phyloP scores from a whole-genome alignment of 1,140 invertebrate species.

The Leptinotarsa defecta region DNA sequence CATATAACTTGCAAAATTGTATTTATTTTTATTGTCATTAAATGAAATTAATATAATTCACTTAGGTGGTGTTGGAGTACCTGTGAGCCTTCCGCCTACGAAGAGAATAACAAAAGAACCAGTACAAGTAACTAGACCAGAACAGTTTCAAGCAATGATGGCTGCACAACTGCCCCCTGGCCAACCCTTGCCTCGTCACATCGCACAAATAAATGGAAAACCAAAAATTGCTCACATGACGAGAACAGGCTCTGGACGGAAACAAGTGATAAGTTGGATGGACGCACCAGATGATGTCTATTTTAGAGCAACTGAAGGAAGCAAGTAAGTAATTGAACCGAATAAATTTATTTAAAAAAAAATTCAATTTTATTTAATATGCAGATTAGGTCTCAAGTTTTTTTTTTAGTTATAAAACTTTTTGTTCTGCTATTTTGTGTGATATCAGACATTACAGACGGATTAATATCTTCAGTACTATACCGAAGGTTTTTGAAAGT shows the following conservation, averaged over 20 bases:
- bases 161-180: conserved; percentile 63
- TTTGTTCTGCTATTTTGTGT: no score
- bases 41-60: conserved; percentile 12
- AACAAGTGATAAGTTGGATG: conserved; percentile 96
- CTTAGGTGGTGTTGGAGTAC: conserved; percentile 36
- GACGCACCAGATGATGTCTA: conserved; percentile 97
- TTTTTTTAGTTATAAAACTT: no score
- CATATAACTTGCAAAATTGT: no score
- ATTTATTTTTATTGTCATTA: neutral
- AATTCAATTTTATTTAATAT: no score
- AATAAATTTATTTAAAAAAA: no score
- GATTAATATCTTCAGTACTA: no score
- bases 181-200: conserved; percentile 66
- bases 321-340: conserved; percentile 72
- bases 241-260: conserved; percentile 66
- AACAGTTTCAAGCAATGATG: conserved; percentile 70
- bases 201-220: conserved; percentile 72
- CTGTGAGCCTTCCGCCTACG: conserved; percentile 61
- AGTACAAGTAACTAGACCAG: conserved; percentile 67
- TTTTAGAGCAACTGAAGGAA: conserved; percentile 86
- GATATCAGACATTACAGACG: no score
- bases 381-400: no score
- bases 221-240: conserved; percentile 74
- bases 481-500: no score
- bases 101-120: conserved; percentile 73